phyloP scores from a whole-genome alignment of 2,888 invertebrate species.

The Tenthredo livida region DNA sequence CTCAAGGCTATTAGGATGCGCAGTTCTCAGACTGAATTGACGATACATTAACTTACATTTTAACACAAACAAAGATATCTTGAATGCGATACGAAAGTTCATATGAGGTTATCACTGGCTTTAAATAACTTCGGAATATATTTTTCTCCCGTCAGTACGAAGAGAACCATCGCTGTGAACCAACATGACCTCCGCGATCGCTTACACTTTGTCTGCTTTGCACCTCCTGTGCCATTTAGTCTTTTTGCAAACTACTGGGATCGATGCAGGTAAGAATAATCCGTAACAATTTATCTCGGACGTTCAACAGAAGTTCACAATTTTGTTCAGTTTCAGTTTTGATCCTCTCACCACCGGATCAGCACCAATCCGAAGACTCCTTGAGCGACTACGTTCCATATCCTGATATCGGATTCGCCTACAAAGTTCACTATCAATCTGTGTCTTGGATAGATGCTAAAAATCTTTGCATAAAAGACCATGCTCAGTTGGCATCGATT shows the following conservation, averaged over 20 bases:
- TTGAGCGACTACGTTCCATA: not conserved
- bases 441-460: not conserved
- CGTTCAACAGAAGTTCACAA: not conserved
- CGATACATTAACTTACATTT: not conserved
- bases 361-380: not conserved
- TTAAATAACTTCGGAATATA: not conserved
- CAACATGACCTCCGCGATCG: not conserved
- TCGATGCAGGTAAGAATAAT: not conserved
- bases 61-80: not conserved
- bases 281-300: not conserved
- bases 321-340: not conserved
- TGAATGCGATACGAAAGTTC: not conserved
- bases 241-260: not conserved
- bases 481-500: constrained; percentile 25
- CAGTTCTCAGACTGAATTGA: not conserved
- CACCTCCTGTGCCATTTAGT: not conserved
- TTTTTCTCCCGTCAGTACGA: not conserved
- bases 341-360: not conserved
- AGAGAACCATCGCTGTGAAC: not conserved
- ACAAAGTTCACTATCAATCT: not conserved
- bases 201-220: not conserved
- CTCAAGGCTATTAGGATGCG: not conserved
- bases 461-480: not conserved
- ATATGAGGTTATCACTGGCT: not conserved
- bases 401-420: constrained; percentile 10